Evolutionary conservation across 2,797 vertebrate species (phyloP), one percentile per base, ranked within the genome.

Genomic region (Discoglossus pictus): DNA sequence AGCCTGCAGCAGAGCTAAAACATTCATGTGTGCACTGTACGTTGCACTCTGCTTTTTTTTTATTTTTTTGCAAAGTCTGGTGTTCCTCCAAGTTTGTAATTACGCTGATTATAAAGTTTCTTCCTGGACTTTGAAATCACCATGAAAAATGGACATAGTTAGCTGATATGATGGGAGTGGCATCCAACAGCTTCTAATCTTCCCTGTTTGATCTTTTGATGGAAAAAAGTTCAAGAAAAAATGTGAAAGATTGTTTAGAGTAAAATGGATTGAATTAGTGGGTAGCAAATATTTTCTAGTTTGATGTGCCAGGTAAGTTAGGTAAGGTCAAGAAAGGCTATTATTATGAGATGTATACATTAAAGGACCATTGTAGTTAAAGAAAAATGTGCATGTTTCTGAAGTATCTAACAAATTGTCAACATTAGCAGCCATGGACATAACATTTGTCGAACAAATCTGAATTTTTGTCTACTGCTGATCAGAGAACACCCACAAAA

Each of bases 181-280:
- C 25, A 55, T 68, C 58, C 51, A 52, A 58, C 56, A 62, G 56
- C 59, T 55, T 77, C 66, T 77, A 68, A 73, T 75, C 68, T 72
- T 52, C 21, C 2, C 31, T 46, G 43, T 73, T 68, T 56, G 74
- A 35, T 67, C 66, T 72, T 83, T 74, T 68, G 48, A 76, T 72
- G 65, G 74, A 77, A 73, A 72, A 24, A 54, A 64, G 63, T 20
- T 56, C 42, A 73, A 42, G 25, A 51, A 78, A 75, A 39, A 9
- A 63, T 61, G 17, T 38, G 52, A 12, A 75, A 72, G 42, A 58
- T 71, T 67, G 43, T 44, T 61, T 70, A 3, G 60, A 68, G 55
- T 62, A 68, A 73, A 77, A 68, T 40, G 1, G 11, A 65, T 73
- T 75, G 73, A 74, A 48, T 68, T 61, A 71, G 21, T 67, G 44